Base-by-base conservation (phyloP, 2,888 invertebrate genomes). In the Cephus runcator region DNA sequence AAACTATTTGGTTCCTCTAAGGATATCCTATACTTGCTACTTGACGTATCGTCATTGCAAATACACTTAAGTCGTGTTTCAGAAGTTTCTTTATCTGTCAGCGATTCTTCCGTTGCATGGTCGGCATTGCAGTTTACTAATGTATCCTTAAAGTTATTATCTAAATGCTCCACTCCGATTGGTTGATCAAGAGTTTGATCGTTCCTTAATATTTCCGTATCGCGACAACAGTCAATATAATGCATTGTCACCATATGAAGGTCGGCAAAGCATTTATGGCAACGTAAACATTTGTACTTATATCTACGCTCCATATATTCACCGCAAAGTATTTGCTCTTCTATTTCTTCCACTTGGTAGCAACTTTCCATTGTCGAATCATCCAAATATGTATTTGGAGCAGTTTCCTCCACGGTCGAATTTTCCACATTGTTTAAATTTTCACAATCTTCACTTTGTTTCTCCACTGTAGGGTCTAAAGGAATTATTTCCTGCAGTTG, bases 281-380 rank as follows among this genome's bases (percentile, higher is more conserved):
- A 85, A 23, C 77, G 81, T 68, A 82, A 80, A 80, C 85, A 85
- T 76, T 84, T 85, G 79, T 85, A 85, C 56, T 75, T 83, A 56
- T 81, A 69, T 12, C 75, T 75, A 36, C 79, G 78, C 15, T 36
- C 33, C 69, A 76, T 40, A 30, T 79, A 75, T 73, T 80, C 75
- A 1, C 73, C 75, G 33, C 73, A 77, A 35, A 75, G 71, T 30
- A 75, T 68, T 12, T 79, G 77, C 30, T 81, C 80, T 6, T 80
- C 69, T 69, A 76, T 73, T 69, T 79, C 75, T 36, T 77, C 74
- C 4, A 78, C 79, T 23, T 69, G 68, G 1, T 30, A 36, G 34
- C 34, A 69, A 30, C 77, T 76, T 69, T 77, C 78, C 12, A 30
- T 74, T n/a, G 31, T 73, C 31, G 35, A 23, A n/a, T 73, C 33